phyloP scores from a whole-genome alignment of 2,888 invertebrate species.

The Agrochola litura region DNA sequence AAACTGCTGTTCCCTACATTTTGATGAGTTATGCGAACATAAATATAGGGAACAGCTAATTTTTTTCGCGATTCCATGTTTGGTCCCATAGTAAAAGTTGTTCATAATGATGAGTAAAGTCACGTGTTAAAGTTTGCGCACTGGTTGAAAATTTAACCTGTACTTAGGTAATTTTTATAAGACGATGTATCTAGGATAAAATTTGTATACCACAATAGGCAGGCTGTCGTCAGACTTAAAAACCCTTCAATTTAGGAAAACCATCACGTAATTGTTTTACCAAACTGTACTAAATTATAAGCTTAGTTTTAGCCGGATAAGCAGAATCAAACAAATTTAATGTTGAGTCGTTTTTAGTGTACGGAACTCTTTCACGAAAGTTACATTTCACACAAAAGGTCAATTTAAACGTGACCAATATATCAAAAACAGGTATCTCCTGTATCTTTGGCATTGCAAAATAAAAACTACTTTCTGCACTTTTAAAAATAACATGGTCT shows the following conservation, averaged over 20 bases:
- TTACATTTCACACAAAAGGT: constrained; percentile 16
- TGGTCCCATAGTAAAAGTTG: no score
- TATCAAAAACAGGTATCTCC: constrained; percentile 43
- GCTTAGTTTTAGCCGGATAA: neutral
- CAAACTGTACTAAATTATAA: neutral
- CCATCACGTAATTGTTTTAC: neutral
- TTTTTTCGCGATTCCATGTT: no score
- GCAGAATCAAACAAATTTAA: neutral
- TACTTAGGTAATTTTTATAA: no score
- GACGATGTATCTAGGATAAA: no score
- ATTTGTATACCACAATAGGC: no score
- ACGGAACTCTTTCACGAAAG: constrained; percentile 32
- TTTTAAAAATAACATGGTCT: constrained; percentile 33
- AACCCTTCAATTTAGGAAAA: neutral
- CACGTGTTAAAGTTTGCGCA: no score
- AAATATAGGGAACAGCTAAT: no score
- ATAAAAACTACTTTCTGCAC: constrained; percentile 51
- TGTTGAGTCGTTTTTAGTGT: neutral
- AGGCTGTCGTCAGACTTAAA: no score
- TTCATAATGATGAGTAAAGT: no score
- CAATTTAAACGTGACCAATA: constrained; percentile 17
- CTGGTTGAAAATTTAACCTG: no score
- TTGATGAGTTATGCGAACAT: no score
- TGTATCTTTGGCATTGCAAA: constrained; percentile 25
- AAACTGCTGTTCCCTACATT: no score